Base-by-base conservation (phyloP, 1,140 invertebrate species). In the Drosophila sechellia region DNA sequence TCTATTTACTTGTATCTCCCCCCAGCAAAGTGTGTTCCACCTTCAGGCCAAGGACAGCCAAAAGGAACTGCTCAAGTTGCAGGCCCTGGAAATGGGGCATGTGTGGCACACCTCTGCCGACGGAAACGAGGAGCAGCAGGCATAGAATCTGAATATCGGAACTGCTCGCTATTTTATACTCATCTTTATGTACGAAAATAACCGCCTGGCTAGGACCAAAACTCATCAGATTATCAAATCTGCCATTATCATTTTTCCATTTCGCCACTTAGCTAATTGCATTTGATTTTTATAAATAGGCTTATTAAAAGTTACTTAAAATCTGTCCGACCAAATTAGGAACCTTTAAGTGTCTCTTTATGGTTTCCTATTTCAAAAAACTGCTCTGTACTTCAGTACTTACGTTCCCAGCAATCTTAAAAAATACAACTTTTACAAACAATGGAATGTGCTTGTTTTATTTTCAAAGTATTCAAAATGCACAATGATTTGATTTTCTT, bases 41-140 rank as follows among this genome's bases (percentile, higher is more conserved):
- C 92, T 96, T 59, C 96, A 97, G 92, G 96, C 96, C 43, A 94
- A 96, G 59, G 95, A 96, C 90, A 95, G 94, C 37, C 95, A 96
- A 89, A 95, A 95, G 61, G 94, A 95, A 53, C 46, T 91, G 65
- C 85, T 91, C 8, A 91, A 89, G 53, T 11, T 90, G 48, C 90
- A 91, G 42, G 90, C 90, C 22, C 84, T 91, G 8, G 90, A 91
- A 74, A 81, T 42, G 68, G 90, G 90, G 15, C 87, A 89, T 52
- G 71, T 91, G 4, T 91, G 90, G 90, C 90, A 91, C 50, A 79
- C 85, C 52, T 48, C 56, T n/a, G 58, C 65, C 20, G 68, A 87
- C n/a, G 84, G 76, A 12, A 65, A 34, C 31, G 84, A 87, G 42
- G 84, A 87, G 20, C 79, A 87, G 45, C 83, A 89, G 43, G 75